Evolutionary conservation across 2,797 vertebrate species (phyloP).

Genomic region (Rhabdophis nuchalis): DNA sequence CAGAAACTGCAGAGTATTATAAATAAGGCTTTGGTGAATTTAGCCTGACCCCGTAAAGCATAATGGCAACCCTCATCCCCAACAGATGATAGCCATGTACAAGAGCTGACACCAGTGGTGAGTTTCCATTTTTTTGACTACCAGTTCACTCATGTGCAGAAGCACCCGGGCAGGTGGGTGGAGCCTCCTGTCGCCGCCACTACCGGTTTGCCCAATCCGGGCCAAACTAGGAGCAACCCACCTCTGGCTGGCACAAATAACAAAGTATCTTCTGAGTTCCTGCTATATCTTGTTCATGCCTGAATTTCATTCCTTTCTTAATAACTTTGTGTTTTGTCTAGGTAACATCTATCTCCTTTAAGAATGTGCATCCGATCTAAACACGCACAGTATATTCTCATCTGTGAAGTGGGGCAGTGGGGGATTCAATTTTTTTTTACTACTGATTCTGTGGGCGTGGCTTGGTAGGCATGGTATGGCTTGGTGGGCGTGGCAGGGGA

Average conservation of each 20-base stretch:
- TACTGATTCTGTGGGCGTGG: too few species aligned
- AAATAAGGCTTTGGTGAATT: slow-evolving; percentile 14
- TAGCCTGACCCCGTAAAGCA: neutral
- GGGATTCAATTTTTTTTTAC: too few species aligned
- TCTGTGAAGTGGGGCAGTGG: neutral
- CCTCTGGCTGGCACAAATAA: too few species aligned
- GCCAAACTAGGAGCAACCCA: too few species aligned
- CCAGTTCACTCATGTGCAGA: too few species aligned
- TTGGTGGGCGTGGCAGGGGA: too few species aligned
- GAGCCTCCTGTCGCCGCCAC: too few species aligned
- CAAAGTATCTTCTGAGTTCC: neutral
- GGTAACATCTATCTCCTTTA: neutral
- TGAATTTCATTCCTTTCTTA: neutral
- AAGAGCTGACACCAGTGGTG: neutral
- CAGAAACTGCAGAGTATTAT: neutral
- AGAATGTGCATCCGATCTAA: neutral
- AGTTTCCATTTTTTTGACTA: too few species aligned
- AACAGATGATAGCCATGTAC: neutral
- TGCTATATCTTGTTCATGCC: neutral
- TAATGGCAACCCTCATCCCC: neutral
- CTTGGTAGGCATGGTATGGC: too few species aligned
- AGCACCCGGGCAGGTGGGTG: too few species aligned
- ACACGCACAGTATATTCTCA: neutral
- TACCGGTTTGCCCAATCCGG: too few species aligned
- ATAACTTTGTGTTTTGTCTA: neutral